phyloP scores from a whole-genome alignment of 2,113 vertebrate genomes.

The Mohoua ochrocephala region DNA sequence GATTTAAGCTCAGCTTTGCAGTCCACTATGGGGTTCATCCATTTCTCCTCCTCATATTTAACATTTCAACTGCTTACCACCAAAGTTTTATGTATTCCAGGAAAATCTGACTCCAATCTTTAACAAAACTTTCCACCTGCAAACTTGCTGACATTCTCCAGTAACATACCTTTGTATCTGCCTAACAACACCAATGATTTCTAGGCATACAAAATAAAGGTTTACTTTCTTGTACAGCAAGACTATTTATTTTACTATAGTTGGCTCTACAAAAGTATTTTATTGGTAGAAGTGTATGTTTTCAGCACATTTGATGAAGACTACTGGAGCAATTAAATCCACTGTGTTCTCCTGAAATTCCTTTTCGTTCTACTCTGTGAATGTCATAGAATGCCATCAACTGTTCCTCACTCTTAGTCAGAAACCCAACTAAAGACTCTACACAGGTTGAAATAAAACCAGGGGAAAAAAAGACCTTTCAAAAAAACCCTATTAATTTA shows the following conservation, averaged over 20 bases:
- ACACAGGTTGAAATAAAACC: not conserved
- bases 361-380: not conserved
- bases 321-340: not conserved
- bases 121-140: not conserved
- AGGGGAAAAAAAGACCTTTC: not conserved
- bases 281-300: not conserved
- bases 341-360: not conserved
- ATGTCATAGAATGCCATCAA: not conserved
- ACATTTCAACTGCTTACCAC: not conserved
- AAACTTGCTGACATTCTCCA: not conserved
- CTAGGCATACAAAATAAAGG: not conserved
- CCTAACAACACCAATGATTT: not conserved
- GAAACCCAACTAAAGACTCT: not conserved
- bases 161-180: fast-evolving
- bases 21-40: not conserved
- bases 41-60: not conserved
- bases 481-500: not conserved
- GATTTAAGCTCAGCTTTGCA: not conserved
- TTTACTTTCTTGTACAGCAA: not conserved
- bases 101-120: not conserved
- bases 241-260: not conserved
- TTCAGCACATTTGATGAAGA: not conserved
- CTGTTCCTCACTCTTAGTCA: not conserved
- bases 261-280: not conserved
- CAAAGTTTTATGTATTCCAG: not conserved